phyloP scores from a whole-genome alignment of 2,797 vertebrate species.

The Microhierax caerulescens region DNA sequence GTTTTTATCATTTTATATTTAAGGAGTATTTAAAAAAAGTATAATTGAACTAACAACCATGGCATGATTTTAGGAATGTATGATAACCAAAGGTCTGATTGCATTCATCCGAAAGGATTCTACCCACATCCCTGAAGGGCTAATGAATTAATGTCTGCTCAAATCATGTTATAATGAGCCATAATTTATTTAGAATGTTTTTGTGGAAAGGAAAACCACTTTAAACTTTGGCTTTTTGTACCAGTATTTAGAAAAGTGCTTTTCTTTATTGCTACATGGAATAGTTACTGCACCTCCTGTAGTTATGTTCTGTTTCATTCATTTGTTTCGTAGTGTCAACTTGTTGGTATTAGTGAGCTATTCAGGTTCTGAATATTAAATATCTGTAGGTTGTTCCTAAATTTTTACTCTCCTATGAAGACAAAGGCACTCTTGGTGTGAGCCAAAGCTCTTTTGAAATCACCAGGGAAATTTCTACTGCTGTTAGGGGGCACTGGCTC shows the following conservation, averaged over 20 bases:
- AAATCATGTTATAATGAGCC: constrained; percentile 14
- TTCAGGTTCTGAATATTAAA: not conserved
- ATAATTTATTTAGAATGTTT: not conserved
- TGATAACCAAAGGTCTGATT: constrained; percentile 10
- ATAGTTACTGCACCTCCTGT: not conserved
- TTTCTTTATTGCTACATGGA: not conserved
- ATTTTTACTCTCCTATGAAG: not conserved
- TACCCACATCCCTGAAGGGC: constrained; percentile 20
- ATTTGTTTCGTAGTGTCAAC: not conserved
- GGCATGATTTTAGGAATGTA: constrained; percentile 7
- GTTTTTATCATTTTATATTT: constrained; percentile 36
- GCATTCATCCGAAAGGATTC: not conserved
- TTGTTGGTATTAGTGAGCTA: not conserved
- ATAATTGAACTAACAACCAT: constrained; percentile 11
- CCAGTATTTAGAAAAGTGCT: not conserved
- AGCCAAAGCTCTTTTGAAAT: not conserved
- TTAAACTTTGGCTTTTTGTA: not conserved
- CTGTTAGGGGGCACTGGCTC: not conserved
- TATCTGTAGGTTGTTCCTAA: not conserved
- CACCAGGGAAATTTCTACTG: not conserved
- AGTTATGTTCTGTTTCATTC: not conserved
- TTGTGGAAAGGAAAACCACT: not conserved
- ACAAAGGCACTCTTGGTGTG: not conserved
- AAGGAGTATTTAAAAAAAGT: not conserved
- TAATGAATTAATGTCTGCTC: constrained; percentile 6